These are phyloP conservation scores for Spea multiplicata DNA, from an alignment of 2,113 vertebrate genomes.

Conservation along the genomic window DNA sequence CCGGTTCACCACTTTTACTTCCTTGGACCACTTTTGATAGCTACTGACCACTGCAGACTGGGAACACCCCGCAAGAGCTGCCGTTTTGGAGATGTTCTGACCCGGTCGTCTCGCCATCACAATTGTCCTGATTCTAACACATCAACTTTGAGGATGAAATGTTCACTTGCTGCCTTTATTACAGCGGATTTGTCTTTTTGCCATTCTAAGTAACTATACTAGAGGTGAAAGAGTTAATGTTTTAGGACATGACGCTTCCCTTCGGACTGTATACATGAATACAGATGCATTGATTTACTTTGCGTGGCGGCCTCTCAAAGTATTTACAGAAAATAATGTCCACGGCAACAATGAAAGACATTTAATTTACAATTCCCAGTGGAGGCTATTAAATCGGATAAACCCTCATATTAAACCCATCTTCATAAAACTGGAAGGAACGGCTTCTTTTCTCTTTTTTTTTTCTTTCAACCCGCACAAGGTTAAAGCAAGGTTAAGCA, in stretches of 20 bases:
- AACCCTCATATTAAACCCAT: conserved; percentile 31
- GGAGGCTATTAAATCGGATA: conserved; percentile 23
- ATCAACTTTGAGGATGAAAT: too few relatives aligned
- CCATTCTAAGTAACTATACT: too few relatives aligned
- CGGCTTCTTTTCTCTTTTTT: conserved; percentile 35
- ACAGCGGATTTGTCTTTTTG: too few relatives aligned
- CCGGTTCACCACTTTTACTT: too few relatives aligned
- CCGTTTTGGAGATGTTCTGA: too few relatives aligned
- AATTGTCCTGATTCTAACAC: too few relatives aligned
- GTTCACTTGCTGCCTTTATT: too few relatives aligned
- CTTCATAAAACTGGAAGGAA: conserved; percentile 30
- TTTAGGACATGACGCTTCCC: not conserved
- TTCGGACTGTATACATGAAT: not conserved
- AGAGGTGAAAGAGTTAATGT: too few relatives aligned
- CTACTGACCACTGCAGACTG: too few relatives aligned
- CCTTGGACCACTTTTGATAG: too few relatives aligned
- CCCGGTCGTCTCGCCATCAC: too few relatives aligned
- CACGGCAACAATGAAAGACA: conserved; percentile 11
- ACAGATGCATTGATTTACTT: conserved; percentile 18
- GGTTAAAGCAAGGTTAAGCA: conserved; percentile 40
- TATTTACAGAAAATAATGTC: conserved; percentile 24
- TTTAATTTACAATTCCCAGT: conserved; percentile 39
- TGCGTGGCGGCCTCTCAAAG: conserved; percentile 1
- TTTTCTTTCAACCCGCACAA: not conserved
- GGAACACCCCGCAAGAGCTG: too few relatives aligned